Percentiles rank a stretch among this genome's conserved stretches.
Conservation (phyloP, 2,797 vertebrate species). For the Falco biarmicus region DNA sequence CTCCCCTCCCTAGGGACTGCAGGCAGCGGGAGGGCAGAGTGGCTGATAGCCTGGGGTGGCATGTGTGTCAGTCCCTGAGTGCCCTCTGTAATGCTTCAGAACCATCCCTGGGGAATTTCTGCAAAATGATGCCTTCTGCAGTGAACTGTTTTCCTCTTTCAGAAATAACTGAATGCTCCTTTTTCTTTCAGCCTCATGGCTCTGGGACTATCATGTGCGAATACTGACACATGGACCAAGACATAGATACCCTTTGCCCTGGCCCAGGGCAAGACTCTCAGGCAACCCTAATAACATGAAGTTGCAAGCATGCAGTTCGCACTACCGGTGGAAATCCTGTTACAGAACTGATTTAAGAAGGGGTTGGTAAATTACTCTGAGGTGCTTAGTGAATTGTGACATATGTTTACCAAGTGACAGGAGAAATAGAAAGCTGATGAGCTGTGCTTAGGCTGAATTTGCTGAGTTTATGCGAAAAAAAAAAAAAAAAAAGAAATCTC, state of each 20-base stretch:
- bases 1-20: background rate
- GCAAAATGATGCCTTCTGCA: background rate
- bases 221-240: background rate
- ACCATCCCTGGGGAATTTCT: background rate
- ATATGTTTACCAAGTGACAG: background rate
- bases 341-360: background rate
- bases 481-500: background rate
- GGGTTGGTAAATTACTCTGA: background rate
- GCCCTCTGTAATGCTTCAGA: background rate
- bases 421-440: conserved; percentile 22
- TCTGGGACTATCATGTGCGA: background rate
- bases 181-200: background rate
- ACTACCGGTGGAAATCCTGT: background rate
- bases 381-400: background rate
- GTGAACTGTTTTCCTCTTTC: background rate
- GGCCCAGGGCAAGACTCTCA: background rate
- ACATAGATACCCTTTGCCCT: background rate
- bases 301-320: background rate
- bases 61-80: rapidly evolving
- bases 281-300: background rate
- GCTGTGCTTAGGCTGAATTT: conserved; percentile 4
- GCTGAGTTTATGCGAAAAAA: background rate
- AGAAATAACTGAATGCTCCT: background rate
- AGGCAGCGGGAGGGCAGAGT: background rate
- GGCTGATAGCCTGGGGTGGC: background rate